Evolutionary conservation across 2,797 vertebrate species (phyloP), one percentile per base, ranked within the genome.

Genomic region (Pristis pectinata): DNA sequence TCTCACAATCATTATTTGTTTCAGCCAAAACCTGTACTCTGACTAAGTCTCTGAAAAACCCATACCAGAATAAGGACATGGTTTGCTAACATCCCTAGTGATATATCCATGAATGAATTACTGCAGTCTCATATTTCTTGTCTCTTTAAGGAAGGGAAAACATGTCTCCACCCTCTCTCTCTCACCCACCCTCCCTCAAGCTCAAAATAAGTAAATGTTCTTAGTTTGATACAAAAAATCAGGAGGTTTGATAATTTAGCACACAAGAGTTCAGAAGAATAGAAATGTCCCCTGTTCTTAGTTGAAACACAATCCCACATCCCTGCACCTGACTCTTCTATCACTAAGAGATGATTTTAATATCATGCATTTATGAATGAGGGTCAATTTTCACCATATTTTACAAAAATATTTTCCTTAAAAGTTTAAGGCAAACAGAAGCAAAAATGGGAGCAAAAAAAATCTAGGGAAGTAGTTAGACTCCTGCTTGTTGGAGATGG

Each of bases 1-100:
- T 94, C 41, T 74, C 30, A 94, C 92, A 76, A 94, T 94, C 70
- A 76, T 1, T 30, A 76, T 94, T 76, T 93, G 64, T 72, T 74
- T 74, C 92, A 74, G 27, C 64, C 41, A 74, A 74, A 93, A 93
- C 37, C 37, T 15, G 0, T 17, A 53, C 3, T 2, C 92, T 72
- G 44, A 44, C 67, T 4, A 10, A 74, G 53, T 49, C 70, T 49
- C 67, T 15, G 67, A 93, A 70, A 93, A 53, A 30, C 37, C 70
- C 67, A 53, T 67, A 10, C 41, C 67, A 70, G 67, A 93, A 72
- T 93, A 53, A 5, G 67, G 27, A 74, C 41, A 44, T 74, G 64
- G 67, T 93, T 53, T 74, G 72, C 24, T 30, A 70, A 34, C 92
- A 70, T 93, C 67, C 41, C 27, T 49, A 49, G 37, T 10, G 41